Evolutionary conservation across 1,140 invertebrate genomes (phyloP).

Genomic region (Hylyphantes graminicola): DNA sequence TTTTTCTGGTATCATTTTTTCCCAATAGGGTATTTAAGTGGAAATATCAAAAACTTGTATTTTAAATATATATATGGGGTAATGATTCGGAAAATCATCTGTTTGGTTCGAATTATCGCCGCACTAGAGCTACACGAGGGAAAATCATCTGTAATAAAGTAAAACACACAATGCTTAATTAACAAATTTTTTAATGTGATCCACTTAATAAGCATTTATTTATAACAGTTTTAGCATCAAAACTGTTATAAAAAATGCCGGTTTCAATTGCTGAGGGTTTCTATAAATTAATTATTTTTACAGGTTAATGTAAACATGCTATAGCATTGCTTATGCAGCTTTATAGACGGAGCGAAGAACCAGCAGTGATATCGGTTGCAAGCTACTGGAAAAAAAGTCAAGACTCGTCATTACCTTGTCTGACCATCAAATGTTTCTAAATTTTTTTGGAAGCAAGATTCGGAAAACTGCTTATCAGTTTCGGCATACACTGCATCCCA

Average conservation of each 20-base stretch:
- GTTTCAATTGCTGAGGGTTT: neutral
- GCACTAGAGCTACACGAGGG: too few relatives aligned
- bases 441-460: neutral
- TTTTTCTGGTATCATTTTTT: too few relatives aligned
- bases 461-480: neutral
- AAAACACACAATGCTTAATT: too few relatives aligned
- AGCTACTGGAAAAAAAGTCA: conserved; percentile 24
- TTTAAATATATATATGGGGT: too few relatives aligned
- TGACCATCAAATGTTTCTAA: neutral
- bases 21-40: too few relatives aligned
- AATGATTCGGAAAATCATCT: too few relatives aligned
- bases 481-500: neutral
- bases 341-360: conserved; percentile 20
- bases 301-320: conserved; percentile 26
- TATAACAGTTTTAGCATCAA: neutral
- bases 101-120: too few relatives aligned
- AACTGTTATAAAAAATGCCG: neutral
- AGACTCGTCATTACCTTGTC: neutral
- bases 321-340: conserved; percentile 7
- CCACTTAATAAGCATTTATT: too few relatives aligned
- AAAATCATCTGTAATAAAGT: too few relatives aligned
- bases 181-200: too few relatives aligned
- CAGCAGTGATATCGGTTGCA: neutral
- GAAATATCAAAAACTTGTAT: too few relatives aligned
- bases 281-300: conserved; percentile 1